phyloP scores from a whole-genome alignment of 2,113 vertebrate species.

The Pitta sordida region DNA sequence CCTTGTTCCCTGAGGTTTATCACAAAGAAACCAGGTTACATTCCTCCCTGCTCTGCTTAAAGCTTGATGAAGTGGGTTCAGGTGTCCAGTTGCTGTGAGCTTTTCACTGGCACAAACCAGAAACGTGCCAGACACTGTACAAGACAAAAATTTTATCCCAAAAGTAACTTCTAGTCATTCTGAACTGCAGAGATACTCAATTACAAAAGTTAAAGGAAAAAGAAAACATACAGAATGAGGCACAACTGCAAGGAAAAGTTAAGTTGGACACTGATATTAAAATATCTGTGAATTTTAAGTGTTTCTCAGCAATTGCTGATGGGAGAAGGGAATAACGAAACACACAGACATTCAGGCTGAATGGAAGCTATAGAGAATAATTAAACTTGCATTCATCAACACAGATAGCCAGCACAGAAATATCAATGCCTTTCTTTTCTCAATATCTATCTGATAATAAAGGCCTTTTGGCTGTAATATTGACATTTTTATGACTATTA shows the following conservation, averaged over 20 bases:
- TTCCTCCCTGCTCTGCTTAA: neutral
- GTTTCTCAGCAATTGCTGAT: neutral
- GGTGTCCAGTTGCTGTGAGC: neutral
- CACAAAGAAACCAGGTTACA: neutral
- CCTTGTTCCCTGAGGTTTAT: neutral
- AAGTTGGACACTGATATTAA: neutral
- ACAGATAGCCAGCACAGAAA: neutral
- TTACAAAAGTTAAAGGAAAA: neutral
- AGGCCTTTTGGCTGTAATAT: neutral
- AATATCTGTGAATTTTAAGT: neutral
- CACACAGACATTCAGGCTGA: neutral
- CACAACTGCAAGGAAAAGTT: neutral
- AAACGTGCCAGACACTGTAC: neutral
- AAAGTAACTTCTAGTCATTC: neutral
- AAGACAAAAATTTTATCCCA: neutral
- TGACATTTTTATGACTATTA: neutral
- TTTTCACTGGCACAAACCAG: neutral
- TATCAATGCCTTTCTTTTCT: neutral
- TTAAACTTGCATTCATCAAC: neutral
- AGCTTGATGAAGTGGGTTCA: neutral
- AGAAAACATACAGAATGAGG: neutral
- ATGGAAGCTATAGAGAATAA: neutral
- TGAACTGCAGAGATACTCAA: neutral
- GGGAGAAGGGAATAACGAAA: neutral
- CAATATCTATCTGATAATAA: neutral